Conservation (phyloP, 2,113 vertebrate genomes). For the Oostethus manadensis region DNA sequence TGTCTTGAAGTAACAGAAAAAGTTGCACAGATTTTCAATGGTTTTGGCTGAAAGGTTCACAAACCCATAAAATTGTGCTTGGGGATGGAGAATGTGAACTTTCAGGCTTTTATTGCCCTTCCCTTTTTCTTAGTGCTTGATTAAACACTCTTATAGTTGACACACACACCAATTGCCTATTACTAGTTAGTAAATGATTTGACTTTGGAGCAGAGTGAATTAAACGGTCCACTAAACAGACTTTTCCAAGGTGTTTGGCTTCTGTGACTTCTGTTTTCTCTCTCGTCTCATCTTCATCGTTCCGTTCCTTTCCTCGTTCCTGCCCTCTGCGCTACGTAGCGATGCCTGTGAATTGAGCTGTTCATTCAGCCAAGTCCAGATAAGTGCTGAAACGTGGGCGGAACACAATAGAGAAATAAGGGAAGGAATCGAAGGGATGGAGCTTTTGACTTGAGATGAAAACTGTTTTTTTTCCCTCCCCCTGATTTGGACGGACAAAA, state of each 20-base stretch:
- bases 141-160: constrained; percentile 62
- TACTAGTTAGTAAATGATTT: constrained; percentile 64
- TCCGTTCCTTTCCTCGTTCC: constrained; percentile 28
- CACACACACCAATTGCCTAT: constrained; percentile 45
- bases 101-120: constrained; percentile 46
- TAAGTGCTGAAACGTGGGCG: constrained; percentile 49
- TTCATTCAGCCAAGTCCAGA: constrained; percentile 63
- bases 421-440: constrained; percentile 16
- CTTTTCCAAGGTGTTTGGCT: constrained; percentile 49
- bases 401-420: constrained; percentile 56
- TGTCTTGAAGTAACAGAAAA: not conserved
- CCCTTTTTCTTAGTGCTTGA: constrained; percentile 59
- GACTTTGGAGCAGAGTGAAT: constrained; percentile 56
- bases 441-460: constrained; percentile 31
- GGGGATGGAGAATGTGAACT: constrained; percentile 13
- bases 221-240: constrained; percentile 58
- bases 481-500: constrained; percentile 25
- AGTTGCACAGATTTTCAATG: not conserved
- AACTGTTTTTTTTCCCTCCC: constrained; percentile 31
- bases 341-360: constrained; percentile 61
- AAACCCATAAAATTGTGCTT: not conserved
- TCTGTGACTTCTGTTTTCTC: constrained; percentile 25
- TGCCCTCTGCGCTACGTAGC: constrained; percentile 43
- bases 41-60: not conserved
- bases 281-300: constrained; percentile 17